Evolutionary conservation across 1,140 invertebrate species (phyloP).

Genomic region (Drosophila miranda): DNA sequence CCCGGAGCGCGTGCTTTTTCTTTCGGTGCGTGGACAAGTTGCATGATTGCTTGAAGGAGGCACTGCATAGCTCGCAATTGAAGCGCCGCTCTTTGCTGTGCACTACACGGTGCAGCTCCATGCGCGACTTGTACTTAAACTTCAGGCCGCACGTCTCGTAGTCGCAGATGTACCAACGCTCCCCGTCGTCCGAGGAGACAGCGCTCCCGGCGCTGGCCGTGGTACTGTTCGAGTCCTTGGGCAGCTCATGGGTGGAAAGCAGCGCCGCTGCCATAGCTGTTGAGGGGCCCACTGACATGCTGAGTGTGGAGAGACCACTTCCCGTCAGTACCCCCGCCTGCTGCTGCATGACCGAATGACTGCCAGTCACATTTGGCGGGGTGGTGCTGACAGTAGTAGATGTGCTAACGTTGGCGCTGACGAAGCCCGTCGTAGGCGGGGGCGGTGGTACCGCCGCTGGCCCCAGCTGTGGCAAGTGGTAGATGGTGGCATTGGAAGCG

Average conservation of each 20-base stretch:
- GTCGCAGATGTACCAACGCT: slow-evolving; percentile 78
- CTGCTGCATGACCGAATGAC: slow-evolving; percentile 38
- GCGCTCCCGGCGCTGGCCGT: slow-evolving; percentile 78
- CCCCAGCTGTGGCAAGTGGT: slow-evolving; percentile 65
- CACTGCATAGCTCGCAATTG: slow-evolving; percentile 73
- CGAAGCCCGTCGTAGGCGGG: slow-evolving; percentile 51
- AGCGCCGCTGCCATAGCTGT: slow-evolving; percentile 37
- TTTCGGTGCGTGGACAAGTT: slow-evolving; percentile 79
- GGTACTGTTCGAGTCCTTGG: slow-evolving; percentile 76
- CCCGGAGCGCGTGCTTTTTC: slow-evolving; percentile 72
- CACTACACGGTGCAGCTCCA: slow-evolving; percentile 77
- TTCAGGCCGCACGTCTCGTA: slow-evolving; percentile 73
- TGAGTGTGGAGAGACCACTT: slow-evolving; percentile 20
- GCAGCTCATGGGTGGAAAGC: slow-evolving; percentile 55
- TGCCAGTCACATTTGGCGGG: slow-evolving; percentile 35
- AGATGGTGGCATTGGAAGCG: slow-evolving; percentile 54
- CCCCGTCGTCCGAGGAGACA: slow-evolving; percentile 74
- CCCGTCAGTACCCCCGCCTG: slow-evolving; percentile 12
- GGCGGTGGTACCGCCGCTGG: slow-evolving; percentile 45
- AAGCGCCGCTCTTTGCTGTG: slow-evolving; percentile 79
- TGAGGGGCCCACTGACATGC: slow-evolving; percentile 27
- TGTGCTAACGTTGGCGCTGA: slow-evolving; percentile 38
- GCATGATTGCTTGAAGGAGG: slow-evolving; percentile 78
- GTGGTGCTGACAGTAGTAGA: slow-evolving; percentile 49
- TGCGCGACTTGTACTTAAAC: slow-evolving; percentile 78